Base-by-base conservation (phyloP, 2,797 vertebrate species). In the Perodicticus potto region DNA sequence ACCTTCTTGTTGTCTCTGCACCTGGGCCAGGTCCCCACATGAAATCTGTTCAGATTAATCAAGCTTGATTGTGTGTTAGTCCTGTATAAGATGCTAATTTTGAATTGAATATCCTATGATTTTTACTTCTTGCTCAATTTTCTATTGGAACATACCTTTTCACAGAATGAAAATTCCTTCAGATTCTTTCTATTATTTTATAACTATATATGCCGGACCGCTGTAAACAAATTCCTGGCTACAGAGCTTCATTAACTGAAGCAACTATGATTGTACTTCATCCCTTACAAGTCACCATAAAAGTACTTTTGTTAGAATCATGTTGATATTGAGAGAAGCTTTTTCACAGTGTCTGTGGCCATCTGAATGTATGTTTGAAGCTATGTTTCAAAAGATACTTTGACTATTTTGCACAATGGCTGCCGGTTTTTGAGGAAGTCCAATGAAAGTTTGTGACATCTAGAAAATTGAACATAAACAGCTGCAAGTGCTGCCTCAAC, bases 371-470 rank as follows among this genome's bases (percentile, higher is more conserved):
- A 53, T 53, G 49, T 53, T 53, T 53, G 49, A 53, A 84, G 43
- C 43, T 3, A 25, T 49, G 29, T 25, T 43, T 34, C 37, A 32
- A 59, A 72, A 99, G 99, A 99, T 99, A 85, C 99, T 99, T 0
- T 98, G 98, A 22, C 98, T 99, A 83, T 99, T 99, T 98, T 99
- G 99, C 2, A 99, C 99, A 16, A 99, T 99, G 0, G 99, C 98
- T 0, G 99, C 99, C 29, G 99, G 99, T 97, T 99, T 67, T 99
- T 23, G 99, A 99, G 98, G 99, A 99, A n/a, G 99, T 99, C 0
- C 99, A 99, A 98, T 99, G 99, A 98, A 99, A 99, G 97, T 99
- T 99, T n/a, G 99, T 99, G 69, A 99, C 99, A 99, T 97, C 99
- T 97, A 99, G 99, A 99, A 99, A 98, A 99, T 99, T 0, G 99